Evolutionary conservation across 1,140 invertebrate genomes (phyloP).

Genomic region (Drosophila kohkoa): DNA sequence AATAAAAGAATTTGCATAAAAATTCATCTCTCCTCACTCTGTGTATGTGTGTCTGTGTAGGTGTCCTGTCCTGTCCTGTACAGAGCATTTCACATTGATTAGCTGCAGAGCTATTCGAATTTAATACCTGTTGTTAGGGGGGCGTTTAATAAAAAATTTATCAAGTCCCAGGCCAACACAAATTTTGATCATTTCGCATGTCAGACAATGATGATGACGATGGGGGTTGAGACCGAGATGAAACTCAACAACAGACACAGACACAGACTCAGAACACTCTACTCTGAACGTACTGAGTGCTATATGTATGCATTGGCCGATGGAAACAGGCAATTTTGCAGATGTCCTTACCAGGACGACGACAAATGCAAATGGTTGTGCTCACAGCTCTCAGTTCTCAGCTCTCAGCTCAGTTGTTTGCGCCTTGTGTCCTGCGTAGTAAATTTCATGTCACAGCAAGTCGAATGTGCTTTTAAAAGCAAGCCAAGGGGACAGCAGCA

Average conservation of each 20-base stretch:
- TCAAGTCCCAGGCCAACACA: slow-evolving; percentile 17
- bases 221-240: neutral
- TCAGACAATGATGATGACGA: slow-evolving; percentile 2
- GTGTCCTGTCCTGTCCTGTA: too few relatives aligned
- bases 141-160: slow-evolving; percentile 70
- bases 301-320: slow-evolving; percentile 13
- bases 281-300: too few relatives aligned
- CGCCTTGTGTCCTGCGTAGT: slow-evolving; percentile 51
- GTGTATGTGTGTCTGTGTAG: too few relatives aligned
- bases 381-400: slow-evolving; percentile 18
- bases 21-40: slow-evolving; percentile 39
- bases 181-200: slow-evolving; percentile 31
- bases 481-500: slow-evolving; percentile 8
- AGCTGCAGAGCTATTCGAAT: slow-evolving; percentile 30
- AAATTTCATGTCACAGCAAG: slow-evolving; percentile 76
- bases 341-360: slow-evolving; percentile 55
- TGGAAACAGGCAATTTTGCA: slow-evolving; percentile 59
- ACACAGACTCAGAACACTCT: neutral
- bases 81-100: slow-evolving; percentile 52
- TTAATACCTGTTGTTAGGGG: slow-evolving; percentile 57
- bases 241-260: neutral
- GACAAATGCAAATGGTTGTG: slow-evolving; percentile 46
- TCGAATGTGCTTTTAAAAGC: slow-evolving; percentile 74
- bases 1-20: slow-evolving; percentile 74
- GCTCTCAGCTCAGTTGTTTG: slow-evolving; percentile 15